A percentile compares a stretch with the other conserved stretches of the same genome.
Evolutionary conservation across 2,113 vertebrate genomes (phyloP).

Genomic region (Empidonax alnorum): DNA sequence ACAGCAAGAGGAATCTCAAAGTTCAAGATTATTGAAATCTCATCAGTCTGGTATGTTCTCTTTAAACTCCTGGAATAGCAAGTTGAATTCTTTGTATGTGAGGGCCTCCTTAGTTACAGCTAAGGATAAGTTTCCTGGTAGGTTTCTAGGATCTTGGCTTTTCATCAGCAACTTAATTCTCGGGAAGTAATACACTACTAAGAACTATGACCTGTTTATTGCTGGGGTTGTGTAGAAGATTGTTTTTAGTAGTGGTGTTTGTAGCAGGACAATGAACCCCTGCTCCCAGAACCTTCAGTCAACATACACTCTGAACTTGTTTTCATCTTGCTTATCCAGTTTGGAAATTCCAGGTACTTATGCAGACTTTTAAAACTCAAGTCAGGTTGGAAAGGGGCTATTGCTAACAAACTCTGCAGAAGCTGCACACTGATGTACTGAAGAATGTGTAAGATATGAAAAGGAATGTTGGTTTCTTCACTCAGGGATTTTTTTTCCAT

Average conservation of each 20-base stretch:
- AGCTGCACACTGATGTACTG: background rate
- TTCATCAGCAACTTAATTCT: background rate
- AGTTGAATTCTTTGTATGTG: background rate
- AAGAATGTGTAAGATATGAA: background rate
- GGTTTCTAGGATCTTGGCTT: constrained; percentile 9
- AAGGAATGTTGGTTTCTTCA: background rate
- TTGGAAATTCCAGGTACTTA: background rate
- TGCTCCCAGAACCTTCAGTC: background rate
- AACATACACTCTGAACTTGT: constrained; percentile 35
- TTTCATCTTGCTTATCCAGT: background rate
- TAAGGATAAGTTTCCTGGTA: background rate
- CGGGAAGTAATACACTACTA: background rate
- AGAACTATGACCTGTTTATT: background rate
- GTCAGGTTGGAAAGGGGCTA: background rate
- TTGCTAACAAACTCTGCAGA: background rate
- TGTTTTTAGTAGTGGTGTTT: background rate
- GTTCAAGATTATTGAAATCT: constrained; percentile 19
- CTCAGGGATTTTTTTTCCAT: accelerated
- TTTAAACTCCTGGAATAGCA: constrained; percentile 7
- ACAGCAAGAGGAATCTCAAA: background rate
- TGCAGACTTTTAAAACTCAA: background rate
- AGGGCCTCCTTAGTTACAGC: background rate
- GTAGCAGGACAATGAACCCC: background rate
- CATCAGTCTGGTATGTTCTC: constrained; percentile 46
- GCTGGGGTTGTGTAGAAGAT: background rate